phyloP scores from a whole-genome alignment of 1,140 invertebrate genomes.

The Meloidogyne chitwoodi region DNA sequence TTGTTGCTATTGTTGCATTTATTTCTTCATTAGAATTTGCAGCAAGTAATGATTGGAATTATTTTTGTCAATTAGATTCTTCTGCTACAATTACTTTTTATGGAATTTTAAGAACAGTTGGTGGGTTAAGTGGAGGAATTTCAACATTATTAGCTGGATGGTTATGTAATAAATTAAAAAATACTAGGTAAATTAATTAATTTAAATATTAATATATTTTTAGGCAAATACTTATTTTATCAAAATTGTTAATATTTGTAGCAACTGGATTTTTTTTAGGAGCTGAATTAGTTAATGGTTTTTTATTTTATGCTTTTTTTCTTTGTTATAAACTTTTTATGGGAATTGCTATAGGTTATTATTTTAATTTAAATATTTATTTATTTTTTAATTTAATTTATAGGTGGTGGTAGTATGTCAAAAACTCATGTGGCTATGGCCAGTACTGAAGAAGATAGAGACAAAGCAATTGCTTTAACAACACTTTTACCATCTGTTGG shows the following conservation, averaged over 20 bases:
- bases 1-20: constrained; percentile 18
- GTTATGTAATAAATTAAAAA: neutral
- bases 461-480: constrained; percentile 47
- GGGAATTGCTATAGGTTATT: neutral
- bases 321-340: neutral
- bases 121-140: neutral
- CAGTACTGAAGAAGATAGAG: constrained; percentile 41
- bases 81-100: neutral
- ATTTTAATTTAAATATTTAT: too few relatives aligned
- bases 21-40: constrained; percentile 19
- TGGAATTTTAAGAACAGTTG: neutral
- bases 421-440: constrained; percentile 46
- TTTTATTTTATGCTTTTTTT: neutral
- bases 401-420: constrained; percentile 36
- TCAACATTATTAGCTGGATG: neutral
- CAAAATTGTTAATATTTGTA: neutral
- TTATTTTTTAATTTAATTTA: too few relatives aligned
- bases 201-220: neutral
- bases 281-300: neutral
- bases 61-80: neutral
- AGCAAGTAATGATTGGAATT: neutral
- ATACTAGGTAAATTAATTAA: neutral
- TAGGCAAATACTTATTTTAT: neutral
- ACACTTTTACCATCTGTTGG: constrained; percentile 47
- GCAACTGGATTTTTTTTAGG: neutral